Evolutionary conservation across 2,888 invertebrate genomes (phyloP), one percentile per base, ranked within the genome.

Genomic region (Frankliniella fusca): DNA sequence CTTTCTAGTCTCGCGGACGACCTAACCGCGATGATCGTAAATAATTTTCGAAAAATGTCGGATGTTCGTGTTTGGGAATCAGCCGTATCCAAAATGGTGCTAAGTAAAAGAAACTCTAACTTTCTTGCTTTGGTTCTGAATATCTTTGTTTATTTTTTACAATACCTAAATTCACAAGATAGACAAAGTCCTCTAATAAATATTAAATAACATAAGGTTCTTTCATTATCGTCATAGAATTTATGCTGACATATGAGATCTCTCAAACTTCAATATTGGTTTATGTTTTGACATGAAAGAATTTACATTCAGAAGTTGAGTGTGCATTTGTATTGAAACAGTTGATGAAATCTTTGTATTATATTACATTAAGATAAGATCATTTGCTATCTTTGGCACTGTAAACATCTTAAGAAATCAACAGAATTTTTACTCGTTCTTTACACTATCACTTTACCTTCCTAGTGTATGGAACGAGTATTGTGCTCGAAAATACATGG

Each of bases 391-490:
- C 70, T 76, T 76, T 76, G 70, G 70, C 70, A 76, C 70, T 23
- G 70, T 76, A 76, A 76, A 76, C 27, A 76, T 76, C 8, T 76
- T 27, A 76, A 76, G 70, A 76, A 76, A 27, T 76, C 70, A 76
- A 76, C 70, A 76, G 12, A 76, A 76, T 27, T 2, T n/a, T n/a
- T n/a, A n/a, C n/a, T n/a, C n/a, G n/a, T n/a, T n/a, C n/a, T n/a
- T n/a, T n/a, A n/a, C n/a, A n/a, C n/a, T n/a, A n/a, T n/a, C n/a
- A n/a, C n/a, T n/a, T n/a, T n/a, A n/a, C n/a, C n/a, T n/a, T n/a
- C n/a, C n/a, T n/a, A n/a, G n/a, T n/a, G n/a, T n/a, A n/a, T n/a
- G n/a, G n/a, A n/a, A n/a, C n/a, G n/a, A n/a, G n/a, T n/a, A n/a
- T n/a, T n/a, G n/a, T n/a, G n/a, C n/a, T n/a, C n/a, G n/a, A n/a